Evolutionary conservation across 2,888 invertebrate genomes (phyloP).

Genomic region (Ectropis crepuscularia): DNA sequence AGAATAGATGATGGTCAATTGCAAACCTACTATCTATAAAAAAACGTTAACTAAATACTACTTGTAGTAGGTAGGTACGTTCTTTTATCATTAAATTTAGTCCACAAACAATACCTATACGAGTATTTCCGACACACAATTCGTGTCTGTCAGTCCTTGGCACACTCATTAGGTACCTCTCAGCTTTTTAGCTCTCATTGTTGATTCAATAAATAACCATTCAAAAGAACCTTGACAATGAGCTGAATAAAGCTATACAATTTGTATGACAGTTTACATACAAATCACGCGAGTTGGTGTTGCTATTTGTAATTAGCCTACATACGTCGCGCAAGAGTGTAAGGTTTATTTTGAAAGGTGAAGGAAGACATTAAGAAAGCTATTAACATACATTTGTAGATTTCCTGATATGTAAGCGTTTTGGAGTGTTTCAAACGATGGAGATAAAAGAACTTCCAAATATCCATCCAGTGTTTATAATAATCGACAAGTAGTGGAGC

Average conservation of each 20-base stretch:
- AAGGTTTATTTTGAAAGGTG: constrained; percentile 7
- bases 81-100: not conserved
- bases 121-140: not conserved
- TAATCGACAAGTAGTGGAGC: too few species aligned
- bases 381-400: constrained; percentile 13
- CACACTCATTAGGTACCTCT: constrained; percentile 15
- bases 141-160: constrained; percentile 17
- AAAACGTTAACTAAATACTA: too few species aligned
- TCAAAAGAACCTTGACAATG: constrained; percentile 32
- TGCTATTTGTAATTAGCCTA: constrained; percentile 5
- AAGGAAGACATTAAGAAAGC: constrained; percentile 18
- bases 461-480: too few species aligned
- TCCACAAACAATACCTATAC: constrained; percentile 2
- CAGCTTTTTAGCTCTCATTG: constrained; percentile 21
- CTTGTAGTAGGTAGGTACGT: too few species aligned
- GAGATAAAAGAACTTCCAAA: too few species aligned
- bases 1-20: too few species aligned
- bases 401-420: constrained; percentile 6
- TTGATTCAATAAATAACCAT: constrained; percentile 28
- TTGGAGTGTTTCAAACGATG: not conserved
- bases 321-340: not conserved
- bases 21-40: too few species aligned
- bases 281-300: constrained; percentile 8
- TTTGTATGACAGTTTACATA: constrained; percentile 23
- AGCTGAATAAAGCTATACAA: constrained; percentile 18